Base-by-base conservation (phyloP, 2,888 invertebrate genomes). In the Trimorus sp. region DNA sequence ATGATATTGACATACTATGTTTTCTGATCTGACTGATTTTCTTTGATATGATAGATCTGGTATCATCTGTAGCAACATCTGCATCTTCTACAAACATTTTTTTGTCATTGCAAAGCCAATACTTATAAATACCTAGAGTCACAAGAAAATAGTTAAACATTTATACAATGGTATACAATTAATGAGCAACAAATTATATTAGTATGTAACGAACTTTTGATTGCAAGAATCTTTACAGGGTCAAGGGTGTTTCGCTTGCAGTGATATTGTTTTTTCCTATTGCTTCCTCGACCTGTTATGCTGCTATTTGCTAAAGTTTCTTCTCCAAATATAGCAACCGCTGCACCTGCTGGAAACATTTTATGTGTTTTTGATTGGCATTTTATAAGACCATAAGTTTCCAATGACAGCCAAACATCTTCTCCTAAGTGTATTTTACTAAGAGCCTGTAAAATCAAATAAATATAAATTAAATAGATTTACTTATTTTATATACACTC, bases 281-380 rank as follows among this genome's bases (percentile, higher is more conserved):
- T 59, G 38, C 42, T 59, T 12, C 59, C 59, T 59, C 59, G 59
- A 0, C 59, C 59, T 15, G 59, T 59, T 14, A 59, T 59, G 14
- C 59, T 59, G 9, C 59, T 59, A 36, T 59, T 59, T n/a, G 59
- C 42, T 40, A 59, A 40, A 7, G 38, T 38, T 11, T 59, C 42
- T 42, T 59, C 59, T 7, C 59, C 59, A 42, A 59, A 59, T n/a
- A 59, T 7, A 14, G 42, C 40, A n/a, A 42, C 42, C 37, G 59
- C 59, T 14, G 38, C 38, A n/a, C 40, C 59, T 14, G 59, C 7
- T 40, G 36, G 36, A 42, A 59, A 59, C 59, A 59, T 59, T 15
- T 14, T 42, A 38, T 7, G 14, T 8, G n/a, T 37, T 14, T 59
- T 59, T 59, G 59, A 12, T 59, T 59, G 59, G 42, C 59, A 59